Evolutionary conservation across 2,113 vertebrate species (phyloP).

Genomic region (Cebidichthys violaceus): DNA sequence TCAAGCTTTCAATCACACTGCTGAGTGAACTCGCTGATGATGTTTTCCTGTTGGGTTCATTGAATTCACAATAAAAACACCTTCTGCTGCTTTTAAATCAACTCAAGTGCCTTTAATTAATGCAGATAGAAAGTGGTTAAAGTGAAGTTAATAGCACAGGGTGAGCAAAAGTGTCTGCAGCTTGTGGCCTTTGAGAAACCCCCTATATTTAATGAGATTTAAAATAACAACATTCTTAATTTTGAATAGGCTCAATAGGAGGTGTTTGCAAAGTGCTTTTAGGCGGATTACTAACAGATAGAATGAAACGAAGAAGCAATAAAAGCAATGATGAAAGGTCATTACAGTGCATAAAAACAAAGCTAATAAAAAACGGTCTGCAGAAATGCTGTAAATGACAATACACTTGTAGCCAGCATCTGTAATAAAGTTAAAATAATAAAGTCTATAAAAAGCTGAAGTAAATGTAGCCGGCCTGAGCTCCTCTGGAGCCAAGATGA

Average conservation of each 20-base stretch:
- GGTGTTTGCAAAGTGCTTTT: background rate
- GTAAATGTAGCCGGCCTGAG: slow-evolving; percentile 11
- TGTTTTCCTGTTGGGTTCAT: slow-evolving; percentile 4
- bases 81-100: slow-evolving; percentile 14
- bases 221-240: background rate
- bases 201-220: background rate
- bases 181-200: background rate
- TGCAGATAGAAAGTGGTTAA: background rate
- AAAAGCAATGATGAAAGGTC: slow-evolving; percentile 44
- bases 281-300: slow-evolving; percentile 19
- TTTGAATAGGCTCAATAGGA: slow-evolving; percentile 14
- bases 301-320: slow-evolving; percentile 28
- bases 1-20: background rate
- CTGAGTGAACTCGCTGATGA: background rate
- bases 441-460: slow-evolving; percentile 25
- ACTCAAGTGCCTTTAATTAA: slow-evolving; percentile 8
- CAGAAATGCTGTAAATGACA: slow-evolving; percentile 17
- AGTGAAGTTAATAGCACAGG: background rate
- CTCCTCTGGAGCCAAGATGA: slow-evolving; percentile 3
- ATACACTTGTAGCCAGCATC: background rate
- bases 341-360: slow-evolving; percentile 14
- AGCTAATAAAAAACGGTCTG: background rate
- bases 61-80: background rate
- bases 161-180: background rate
- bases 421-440: slow-evolving; percentile 38